These are phyloP conservation scores for Monomorium pharaonis DNA, from an alignment of 1,140 invertebrate species.

Conservation along the genomic window DNA sequence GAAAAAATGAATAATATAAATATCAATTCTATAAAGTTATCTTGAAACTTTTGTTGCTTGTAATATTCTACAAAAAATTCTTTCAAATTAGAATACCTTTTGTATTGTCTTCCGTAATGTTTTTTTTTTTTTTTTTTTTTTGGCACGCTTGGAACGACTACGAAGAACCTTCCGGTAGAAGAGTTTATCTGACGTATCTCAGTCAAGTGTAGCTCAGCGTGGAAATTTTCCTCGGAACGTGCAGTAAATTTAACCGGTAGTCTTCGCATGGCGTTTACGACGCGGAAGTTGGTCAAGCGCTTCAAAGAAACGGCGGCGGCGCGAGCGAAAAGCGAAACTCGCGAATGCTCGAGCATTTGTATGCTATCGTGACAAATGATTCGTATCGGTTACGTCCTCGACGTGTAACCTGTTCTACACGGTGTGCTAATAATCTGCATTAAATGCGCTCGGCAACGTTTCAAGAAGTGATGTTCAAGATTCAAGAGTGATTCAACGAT, in stretches of 20 bases:
- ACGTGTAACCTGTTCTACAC: neutral
- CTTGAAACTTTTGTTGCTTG: neutral
- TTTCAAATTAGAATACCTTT: neutral
- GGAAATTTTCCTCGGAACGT: conserved; percentile 40
- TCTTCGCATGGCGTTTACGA: conserved; percentile 49
- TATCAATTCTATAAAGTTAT: neutral
- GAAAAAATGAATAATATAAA: neutral
- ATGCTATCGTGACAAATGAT: conserved; percentile 34
- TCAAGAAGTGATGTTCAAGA: neutral
- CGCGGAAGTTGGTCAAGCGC: conserved; percentile 33
- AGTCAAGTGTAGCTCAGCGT: conserved; percentile 21
- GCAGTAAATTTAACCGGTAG: conserved; percentile 44
- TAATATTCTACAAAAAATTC: neutral
- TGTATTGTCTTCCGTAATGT: neutral
- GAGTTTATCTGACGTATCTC: conserved; percentile 10
- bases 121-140: neutral
- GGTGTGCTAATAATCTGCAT: conserved; percentile 4
- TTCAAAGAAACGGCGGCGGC: conserved; percentile 25
- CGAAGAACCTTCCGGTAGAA: neutral
- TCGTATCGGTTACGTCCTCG: conserved; percentile 29
- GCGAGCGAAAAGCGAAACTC: conserved; percentile 41
- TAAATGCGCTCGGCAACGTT: conserved; percentile 5
- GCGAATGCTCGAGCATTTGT: conserved; percentile 8
- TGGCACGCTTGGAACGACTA: neutral
- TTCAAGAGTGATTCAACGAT: neutral